A percentile compares a stretch with the other conserved stretches of the same genome.
Evolutionary conservation across 2,797 vertebrate genomes (phyloP).

Genomic region (Hypotaenidia philippensis): DNA sequence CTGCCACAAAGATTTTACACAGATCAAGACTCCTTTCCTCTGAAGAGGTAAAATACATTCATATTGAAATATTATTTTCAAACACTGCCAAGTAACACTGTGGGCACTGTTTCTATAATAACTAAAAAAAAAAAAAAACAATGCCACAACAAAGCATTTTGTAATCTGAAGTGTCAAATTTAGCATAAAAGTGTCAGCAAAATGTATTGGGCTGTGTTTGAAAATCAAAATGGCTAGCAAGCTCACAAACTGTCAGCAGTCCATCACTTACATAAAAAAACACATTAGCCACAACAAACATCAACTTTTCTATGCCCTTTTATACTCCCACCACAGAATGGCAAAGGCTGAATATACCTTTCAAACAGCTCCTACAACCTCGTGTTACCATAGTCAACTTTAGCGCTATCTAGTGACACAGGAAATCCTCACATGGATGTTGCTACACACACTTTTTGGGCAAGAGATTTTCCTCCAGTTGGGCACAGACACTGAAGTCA

Average conservation of each 20-base stretch:
- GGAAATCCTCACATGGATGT: not conserved
- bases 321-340: not conserved
- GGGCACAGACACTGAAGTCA: fast-evolving
- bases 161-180: not conserved
- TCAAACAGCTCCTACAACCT: not conserved
- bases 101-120: not conserved
- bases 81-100: not conserved
- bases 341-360: not conserved
- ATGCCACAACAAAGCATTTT: not conserved
- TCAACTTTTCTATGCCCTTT: not conserved
- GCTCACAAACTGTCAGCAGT: not conserved
- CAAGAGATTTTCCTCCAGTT: not conserved
- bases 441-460: not conserved
- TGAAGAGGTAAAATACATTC: not conserved
- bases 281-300: not conserved
- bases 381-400: not conserved
- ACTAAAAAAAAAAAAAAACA: not conserved
- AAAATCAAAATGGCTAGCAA: not conserved
- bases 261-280: not conserved
- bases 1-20: not conserved
- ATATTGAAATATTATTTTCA: not conserved
- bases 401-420: not conserved
- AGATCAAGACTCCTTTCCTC: not conserved
- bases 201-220: not conserved
- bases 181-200: not conserved